Base-by-base conservation (phyloP, 2,113 vertebrate genomes). In the Saimiri boliviensis region DNA sequence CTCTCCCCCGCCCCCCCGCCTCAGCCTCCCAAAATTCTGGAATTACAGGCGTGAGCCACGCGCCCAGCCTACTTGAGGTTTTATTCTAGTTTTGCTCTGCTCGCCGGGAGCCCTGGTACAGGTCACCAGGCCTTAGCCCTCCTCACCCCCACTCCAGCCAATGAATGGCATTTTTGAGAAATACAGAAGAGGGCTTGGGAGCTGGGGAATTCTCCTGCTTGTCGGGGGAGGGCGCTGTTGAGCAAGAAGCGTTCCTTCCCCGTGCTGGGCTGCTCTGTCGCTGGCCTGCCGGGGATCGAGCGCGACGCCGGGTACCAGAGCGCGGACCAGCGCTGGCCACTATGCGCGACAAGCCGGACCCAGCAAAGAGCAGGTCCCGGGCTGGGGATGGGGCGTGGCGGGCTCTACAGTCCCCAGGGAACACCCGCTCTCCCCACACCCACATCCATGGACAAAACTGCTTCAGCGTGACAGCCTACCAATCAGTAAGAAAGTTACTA, bases 221-320 rank as follows among this genome's bases (percentile, higher is more conserved):
- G 92, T 58, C 93, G 45, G 32, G 42, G 94, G 95, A 88, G 94
- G 95, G 88, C 40, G 68, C 73, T 27, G 49, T 4, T 52, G 86
- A 97, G 90, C 52, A 68, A 96, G 68, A 56, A 52, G 68, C 17
- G 21, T 3, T 30, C 49, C 42, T 40, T 52, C 30, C 21, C 4
- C 0, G 27, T 5, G 25, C 19, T 0, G 8, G 3, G 37, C 32
- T 2, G 58, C 23, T 4, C 54, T 68, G 7, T 25, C 21, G 37
- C 52, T 1, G 1, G 3, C 17, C 49, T 47, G 10, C 7, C 0
- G 25, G 5, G 42, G 30, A 47, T 14, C 42, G 3, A 20, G 5
- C 21, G 32, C 1, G 60, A 30, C 32, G 60, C 60, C 14, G 27
- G 30, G 60, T 63, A 63, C 60, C 60, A 63, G 60, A 63, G 60